Evolutionary conservation across 2,797 vertebrate species (phyloP), one percentile per base, ranked within the genome.

Genomic region (Liasis olivaceus): DNA sequence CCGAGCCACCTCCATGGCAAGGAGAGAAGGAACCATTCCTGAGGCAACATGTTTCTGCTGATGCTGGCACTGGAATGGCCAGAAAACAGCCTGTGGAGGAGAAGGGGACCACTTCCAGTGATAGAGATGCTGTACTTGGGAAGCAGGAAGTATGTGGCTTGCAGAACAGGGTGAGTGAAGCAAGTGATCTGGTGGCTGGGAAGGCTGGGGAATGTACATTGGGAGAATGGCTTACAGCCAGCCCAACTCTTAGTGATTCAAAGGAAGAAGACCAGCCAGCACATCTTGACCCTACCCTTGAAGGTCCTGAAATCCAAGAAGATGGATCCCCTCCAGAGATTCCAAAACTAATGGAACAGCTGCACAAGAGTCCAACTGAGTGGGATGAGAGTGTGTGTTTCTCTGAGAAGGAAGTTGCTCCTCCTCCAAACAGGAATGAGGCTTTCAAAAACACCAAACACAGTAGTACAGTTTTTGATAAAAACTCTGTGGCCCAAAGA

Each of bases 81-180:
- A 94, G 47, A 89, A 94, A 66, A 62, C 88, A 88, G 92, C 56
- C 1, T 88, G 64, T 62, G 91, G 87, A 63, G 90, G 89, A 84
- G 69, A 94, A 94, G 91, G 94, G 92, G 90, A 66, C 91, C 85
- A 87, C 31, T 58, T 90, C 92, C 69, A 93, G 90, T 20, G 81
- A 91, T 93, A 81, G 95, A 72, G 94, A 96, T 81, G 90, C 90
- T 89, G 91, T 91, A 93, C 93, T 94, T 92, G 96, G 95, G 42
- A 95, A 95, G 88, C 96, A 95, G 90, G 90, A 0, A 0, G 31
- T 77, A 24, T 24, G 54, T 91, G 36, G 91, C 9, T 28, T 91
- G 6, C 24, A 1, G 1, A 54, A 87, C 56, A 84, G 85, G 58
- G 91, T 90, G n/a, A 63, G 56, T 26, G 94, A 95, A 11, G 13